A percentile compares a stretch with the other conserved stretches of the same genome.
phyloP scores from a whole-genome alignment of 2,797 vertebrate species.

The Octomys mimax region DNA sequence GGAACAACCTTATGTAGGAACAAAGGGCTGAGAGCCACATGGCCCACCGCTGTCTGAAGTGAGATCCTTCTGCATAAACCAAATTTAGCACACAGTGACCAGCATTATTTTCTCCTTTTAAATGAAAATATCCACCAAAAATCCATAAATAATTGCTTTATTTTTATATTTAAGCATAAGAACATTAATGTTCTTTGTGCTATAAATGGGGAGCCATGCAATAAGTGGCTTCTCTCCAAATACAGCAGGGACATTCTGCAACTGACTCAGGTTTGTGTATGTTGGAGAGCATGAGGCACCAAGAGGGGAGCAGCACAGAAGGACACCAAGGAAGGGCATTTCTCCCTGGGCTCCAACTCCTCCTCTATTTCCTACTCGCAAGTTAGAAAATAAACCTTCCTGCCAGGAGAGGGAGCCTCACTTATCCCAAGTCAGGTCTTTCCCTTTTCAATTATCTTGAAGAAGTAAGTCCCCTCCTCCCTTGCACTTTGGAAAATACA shows the following conservation, averaged over 20 bases:
- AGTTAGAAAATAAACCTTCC: neutral
- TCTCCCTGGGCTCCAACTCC: neutral
- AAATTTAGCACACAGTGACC: neutral
- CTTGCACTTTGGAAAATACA: neutral
- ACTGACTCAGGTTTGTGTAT: neutral
- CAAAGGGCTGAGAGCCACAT: neutral
- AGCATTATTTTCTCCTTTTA: neutral
- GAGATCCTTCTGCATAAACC: neutral
- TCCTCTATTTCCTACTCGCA: neutral
- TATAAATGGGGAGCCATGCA: slow-evolving; percentile 57
- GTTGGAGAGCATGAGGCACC: slow-evolving; percentile 67
- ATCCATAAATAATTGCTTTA: slow-evolving; percentile 31
- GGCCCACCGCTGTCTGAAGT: neutral
- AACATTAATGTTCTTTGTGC: slow-evolving; percentile 90
- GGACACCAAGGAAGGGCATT: neutral
- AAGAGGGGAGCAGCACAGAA: neutral
- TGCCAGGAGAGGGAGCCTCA: neutral
- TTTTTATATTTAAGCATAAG: slow-evolving; percentile 91
- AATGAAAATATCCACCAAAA: neutral
- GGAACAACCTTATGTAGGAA: neutral
- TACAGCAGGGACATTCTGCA: neutral
- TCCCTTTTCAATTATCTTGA: neutral
- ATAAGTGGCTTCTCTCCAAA: neutral
- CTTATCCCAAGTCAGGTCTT: neutral
- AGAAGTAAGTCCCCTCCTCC: neutral